Base-by-base conservation (phyloP, 2,888 invertebrate species). In the Lepidochitona cinerea region DNA sequence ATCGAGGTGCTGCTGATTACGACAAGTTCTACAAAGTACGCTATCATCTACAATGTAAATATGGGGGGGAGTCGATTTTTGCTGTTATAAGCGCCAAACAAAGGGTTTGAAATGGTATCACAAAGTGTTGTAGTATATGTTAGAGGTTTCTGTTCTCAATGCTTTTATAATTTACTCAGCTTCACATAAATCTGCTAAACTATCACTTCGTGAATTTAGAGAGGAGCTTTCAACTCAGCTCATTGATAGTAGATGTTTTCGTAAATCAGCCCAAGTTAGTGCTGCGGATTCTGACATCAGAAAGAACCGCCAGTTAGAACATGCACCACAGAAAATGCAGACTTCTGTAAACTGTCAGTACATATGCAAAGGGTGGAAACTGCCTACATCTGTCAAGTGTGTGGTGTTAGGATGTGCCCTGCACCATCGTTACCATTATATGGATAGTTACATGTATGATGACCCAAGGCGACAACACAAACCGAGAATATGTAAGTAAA, bases 11-110 rank as follows among this genome's bases (percentile, higher is more conserved):
- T 37, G 59, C 37, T 0, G 26, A 37, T 1, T 71, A 71, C n/a
- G 71, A 71, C 36, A 71, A 65, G 12, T 49, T 65, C 33, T 71
- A 71, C 33, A 65, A 71, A 65, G 33, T 71, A 7, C 7, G 71
- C 18, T 41, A 37, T 32, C 0, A 49, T 7, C 2, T 49, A 49
- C 49, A 49, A 49, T 49, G 49, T 49, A 23, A 49, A 49, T 49
- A 49, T 49, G 49, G 71, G 64, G 64, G 4, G 71, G 71, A 9
- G 64, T 71, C 7, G 71, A 71, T 33, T 32, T 71, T 14, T n/a
- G 14, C 2, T 37, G 33, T 65, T 49, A 71, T 29, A 71, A 71
- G 65, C 36, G 71, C 6, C 71, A 49, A n/a, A 64, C 23, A n/a
- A 59, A 49, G 32, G 71, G 71, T 59, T 26, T 71, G 26, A 49